Evolutionary conservation across 2,113 vertebrate genomes (phyloP).

Genomic region (Petromus typicus): DNA sequence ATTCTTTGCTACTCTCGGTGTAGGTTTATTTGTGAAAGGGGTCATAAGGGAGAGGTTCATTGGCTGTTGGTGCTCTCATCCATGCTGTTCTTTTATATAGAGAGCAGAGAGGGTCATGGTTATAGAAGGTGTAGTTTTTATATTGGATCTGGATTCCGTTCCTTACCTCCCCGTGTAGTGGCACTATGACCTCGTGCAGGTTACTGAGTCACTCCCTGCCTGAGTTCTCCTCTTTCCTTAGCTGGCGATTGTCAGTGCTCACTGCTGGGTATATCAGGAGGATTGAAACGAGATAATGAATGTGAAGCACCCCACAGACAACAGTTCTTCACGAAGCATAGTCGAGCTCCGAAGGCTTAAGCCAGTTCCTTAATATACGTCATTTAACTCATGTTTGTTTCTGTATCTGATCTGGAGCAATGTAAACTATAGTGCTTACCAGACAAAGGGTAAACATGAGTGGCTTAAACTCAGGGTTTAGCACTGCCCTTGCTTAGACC

Average conservation of each 20-base stretch:
- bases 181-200: background rate
- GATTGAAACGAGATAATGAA: slow-evolving; percentile 41
- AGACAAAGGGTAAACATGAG: background rate
- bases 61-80: background rate
- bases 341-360: background rate
- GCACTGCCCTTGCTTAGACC: background rate
- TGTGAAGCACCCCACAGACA: background rate
- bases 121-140: background rate
- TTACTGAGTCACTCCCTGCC: background rate
- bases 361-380: background rate
- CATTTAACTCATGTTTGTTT: slow-evolving; percentile 42
- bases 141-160: background rate
- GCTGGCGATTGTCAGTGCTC: background rate
- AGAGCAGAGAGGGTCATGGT: background rate
- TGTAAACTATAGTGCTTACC: background rate
- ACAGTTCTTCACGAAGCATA: background rate
- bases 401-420: slow-evolving; percentile 7
- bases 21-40: background rate
- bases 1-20: background rate
- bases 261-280: background rate
- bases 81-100: background rate
- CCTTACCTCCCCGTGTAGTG: background rate
- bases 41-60: background rate
- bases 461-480: slow-evolving; percentile 34
- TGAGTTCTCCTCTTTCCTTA: background rate